phyloP scores from a whole-genome alignment of 2,113 vertebrate genomes.

The Pheucticus melanocephalus region DNA sequence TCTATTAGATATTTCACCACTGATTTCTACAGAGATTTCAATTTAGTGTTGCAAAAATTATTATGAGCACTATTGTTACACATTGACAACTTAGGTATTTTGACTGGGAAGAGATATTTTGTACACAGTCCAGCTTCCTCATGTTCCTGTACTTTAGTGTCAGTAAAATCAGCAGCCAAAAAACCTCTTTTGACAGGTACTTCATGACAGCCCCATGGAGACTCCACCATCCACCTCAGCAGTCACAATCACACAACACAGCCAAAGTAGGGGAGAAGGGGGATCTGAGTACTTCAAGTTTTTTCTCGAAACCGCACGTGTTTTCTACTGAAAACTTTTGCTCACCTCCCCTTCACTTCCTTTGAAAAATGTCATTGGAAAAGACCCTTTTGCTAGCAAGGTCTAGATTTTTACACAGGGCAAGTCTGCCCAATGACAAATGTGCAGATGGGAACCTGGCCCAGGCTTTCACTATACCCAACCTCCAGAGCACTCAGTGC shows the following conservation, averaged over 20 bases:
- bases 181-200: background rate
- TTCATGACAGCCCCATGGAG: background rate
- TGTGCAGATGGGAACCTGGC: background rate
- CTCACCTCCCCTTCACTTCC: background rate
- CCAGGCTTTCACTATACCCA: background rate
- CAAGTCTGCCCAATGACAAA: background rate
- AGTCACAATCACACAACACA: background rate
- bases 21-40: constrained; percentile 5
- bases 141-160: background rate
- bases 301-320: background rate
- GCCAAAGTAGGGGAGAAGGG: background rate
- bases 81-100: background rate
- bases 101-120: background rate
- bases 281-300: background rate
- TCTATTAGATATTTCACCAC: constrained; percentile 2
- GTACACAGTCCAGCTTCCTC: background rate
- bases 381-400: background rate
- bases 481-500: background rate
- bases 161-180: background rate
- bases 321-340: background rate
- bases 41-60: background rate
- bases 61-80: background rate
- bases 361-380: background rate
- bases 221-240: background rate
- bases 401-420: background rate